Base-by-base conservation (phyloP, 2,888 invertebrate genomes). In the Leptinotarsa tumamoca region DNA sequence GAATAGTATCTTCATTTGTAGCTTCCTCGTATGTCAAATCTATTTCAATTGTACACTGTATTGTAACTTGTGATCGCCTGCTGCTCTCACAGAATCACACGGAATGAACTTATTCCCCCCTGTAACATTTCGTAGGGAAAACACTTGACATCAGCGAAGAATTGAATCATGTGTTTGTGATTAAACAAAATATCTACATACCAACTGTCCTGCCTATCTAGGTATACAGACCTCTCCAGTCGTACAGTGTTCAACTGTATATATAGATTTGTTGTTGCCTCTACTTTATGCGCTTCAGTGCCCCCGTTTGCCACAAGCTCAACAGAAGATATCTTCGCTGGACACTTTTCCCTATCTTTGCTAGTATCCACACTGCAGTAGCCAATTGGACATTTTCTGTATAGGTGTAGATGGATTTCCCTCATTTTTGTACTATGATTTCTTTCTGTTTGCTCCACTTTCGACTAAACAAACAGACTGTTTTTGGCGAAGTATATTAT, bases 261-360 rank as follows among this genome's bases (percentile, higher is more conserved):
- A 43, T 10, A 67, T 33, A 10, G 67, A 67, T 17, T 67, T 67
- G 4, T 43, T 15, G 33, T n/a, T 27, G 27, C 27, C 13, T 67
- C 43, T 67, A 71, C 71, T 33, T 66, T 14, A 23, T 23, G 61
- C 61, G 27, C 71, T 71, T 63, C 71, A 71, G 14, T 71, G 71
- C 7, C 50, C 63, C 1, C 49, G 3, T 61, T 43, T 70, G 7
- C 3, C 2, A 63, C 71, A 71, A 17, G 66, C n/a, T 5, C 63
- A 21, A 50, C 71, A 71, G 61, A n/a, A n/a, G 66, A 71, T 56
- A 61, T 27, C 15, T 71, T 71, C n/a, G 66, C 71, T 13, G 50
- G 71, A 27, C 63, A 71, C 52, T 66, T 71, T 61, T 61, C 63
- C 4, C 63, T 4, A n/a, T 71, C 63, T 71, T 71, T 33, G 21